Percentiles rank a stretch among this genome's conserved stretches.
Conservation (phyloP, 2,888 invertebrate genomes). For the Trypoxylon attenuatum region DNA sequence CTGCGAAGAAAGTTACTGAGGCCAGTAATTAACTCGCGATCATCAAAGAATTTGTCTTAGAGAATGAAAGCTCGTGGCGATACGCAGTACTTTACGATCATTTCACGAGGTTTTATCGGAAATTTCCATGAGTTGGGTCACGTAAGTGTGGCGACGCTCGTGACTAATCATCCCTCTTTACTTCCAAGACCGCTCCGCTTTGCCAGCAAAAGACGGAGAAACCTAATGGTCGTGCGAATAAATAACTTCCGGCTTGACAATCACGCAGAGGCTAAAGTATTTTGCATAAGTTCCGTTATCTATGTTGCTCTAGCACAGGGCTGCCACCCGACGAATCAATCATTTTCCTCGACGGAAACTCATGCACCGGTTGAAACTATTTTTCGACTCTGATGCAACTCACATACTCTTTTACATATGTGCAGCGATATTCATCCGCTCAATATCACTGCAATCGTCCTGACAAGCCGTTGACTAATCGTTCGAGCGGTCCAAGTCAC, state of each 20-base stretch:
- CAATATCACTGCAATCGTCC: background rate
- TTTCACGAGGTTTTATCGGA: slow-evolving; percentile 31
- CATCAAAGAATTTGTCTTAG: no score
- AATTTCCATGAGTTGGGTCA: slow-evolving; percentile 35
- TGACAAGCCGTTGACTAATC: background rate
- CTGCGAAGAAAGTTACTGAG: no score
- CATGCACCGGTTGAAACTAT: background rate
- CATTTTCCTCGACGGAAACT: slow-evolving; percentile 30
- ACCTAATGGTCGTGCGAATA: slow-evolving; percentile 31
- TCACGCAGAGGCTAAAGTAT: slow-evolving; percentile 10
- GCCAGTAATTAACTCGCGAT: no score
- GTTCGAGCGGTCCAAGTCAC: background rate
- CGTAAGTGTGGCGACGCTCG: slow-evolving; percentile 37
- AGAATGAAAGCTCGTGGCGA: slow-evolving; percentile 4
- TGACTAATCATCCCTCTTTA: slow-evolving; percentile 45
- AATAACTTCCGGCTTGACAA: slow-evolving; percentile 30
- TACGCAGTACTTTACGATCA: slow-evolving; percentile 13
- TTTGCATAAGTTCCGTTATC: slow-evolving; percentile 50
- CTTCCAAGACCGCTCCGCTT: slow-evolving; percentile 7
- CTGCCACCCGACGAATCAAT: slow-evolving; percentile 35
- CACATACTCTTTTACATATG: no score
- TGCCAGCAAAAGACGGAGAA: slow-evolving; percentile 5
- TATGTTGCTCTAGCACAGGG: slow-evolving; percentile 14
- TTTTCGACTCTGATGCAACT: background rate
- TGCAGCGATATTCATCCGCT: no score